Evolutionary conservation across 1,140 invertebrate species (phyloP).

Genomic region (Drosophila mojavensis): DNA sequence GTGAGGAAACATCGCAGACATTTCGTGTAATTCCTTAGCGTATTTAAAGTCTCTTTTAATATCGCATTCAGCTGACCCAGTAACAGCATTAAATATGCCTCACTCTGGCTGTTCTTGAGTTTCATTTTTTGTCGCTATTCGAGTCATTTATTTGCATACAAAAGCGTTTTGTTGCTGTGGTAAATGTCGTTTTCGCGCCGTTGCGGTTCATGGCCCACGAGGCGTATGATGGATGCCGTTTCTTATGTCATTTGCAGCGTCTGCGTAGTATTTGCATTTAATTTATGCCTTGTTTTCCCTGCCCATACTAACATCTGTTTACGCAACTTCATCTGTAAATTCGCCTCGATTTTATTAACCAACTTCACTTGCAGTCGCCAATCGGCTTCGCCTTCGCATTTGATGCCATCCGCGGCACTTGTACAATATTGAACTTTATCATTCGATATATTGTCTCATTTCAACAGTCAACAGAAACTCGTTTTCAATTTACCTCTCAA

Average conservation of each 20-base stretch:
- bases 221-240: constrained; percentile 68
- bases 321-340: constrained; percentile 45
- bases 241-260: constrained; percentile 34
- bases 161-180: constrained; percentile 29
- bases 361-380: constrained; percentile 34
- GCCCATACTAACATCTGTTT: constrained; percentile 36
- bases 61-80: neutral
- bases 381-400: constrained; percentile 12
- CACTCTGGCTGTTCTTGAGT: neutral
- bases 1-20: too few relatives aligned
- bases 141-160: constrained; percentile 56
- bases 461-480: constrained; percentile 16
- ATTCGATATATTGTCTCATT: constrained; percentile 4
- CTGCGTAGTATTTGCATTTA: constrained; percentile 31
- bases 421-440: constrained; percentile 30
- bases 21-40: too few relatives aligned
- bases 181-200: constrained; percentile 45
- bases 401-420: neutral
- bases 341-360: constrained; percentile 23
- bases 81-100: neutral
- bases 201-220: constrained; percentile 49
- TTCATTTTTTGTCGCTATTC: constrained; percentile 1
- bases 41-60: too few relatives aligned
- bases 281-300: constrained; percentile 55
- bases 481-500: neutral